These are phyloP conservation scores for Saccostrea echinata DNA, from an alignment of 1,140 invertebrate species.

Conservation along the genomic window DNA sequence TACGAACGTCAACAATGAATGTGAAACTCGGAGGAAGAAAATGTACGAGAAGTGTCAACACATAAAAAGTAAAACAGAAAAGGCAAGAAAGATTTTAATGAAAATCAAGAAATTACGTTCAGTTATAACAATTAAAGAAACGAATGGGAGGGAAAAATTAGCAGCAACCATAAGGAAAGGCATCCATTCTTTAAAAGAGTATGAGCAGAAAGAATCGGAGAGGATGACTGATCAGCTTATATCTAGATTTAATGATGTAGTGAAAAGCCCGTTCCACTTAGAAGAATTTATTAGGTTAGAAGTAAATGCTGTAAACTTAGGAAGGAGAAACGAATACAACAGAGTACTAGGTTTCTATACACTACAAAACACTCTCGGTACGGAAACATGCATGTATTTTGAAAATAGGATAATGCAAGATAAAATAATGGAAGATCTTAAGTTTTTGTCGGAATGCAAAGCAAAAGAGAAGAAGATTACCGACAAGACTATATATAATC, in stretches of 20 bases:
- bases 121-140: neutral
- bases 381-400: no score
- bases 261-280: neutral
- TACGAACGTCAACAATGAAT: neutral
- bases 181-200: neutral
- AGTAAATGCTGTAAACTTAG: no score
- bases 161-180: neutral
- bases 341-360: no score
- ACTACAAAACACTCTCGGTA: no score
- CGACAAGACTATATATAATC: no score
- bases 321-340: no score
- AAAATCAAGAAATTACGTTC: neutral
- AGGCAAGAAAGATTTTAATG: neutral
- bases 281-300: neutral
- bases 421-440: no score
- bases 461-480: no score
- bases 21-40: neutral
- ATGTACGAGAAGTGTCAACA: neutral
- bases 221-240: neutral
- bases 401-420: no score
- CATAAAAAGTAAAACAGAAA: neutral
- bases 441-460: no score
- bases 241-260: neutral
- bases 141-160: neutral
- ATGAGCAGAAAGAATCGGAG: neutral